Evolutionary conservation across 1,140 invertebrate species (phyloP), one percentile per base, ranked within the genome.

Genomic region (Sitophilus oryzae): DNA sequence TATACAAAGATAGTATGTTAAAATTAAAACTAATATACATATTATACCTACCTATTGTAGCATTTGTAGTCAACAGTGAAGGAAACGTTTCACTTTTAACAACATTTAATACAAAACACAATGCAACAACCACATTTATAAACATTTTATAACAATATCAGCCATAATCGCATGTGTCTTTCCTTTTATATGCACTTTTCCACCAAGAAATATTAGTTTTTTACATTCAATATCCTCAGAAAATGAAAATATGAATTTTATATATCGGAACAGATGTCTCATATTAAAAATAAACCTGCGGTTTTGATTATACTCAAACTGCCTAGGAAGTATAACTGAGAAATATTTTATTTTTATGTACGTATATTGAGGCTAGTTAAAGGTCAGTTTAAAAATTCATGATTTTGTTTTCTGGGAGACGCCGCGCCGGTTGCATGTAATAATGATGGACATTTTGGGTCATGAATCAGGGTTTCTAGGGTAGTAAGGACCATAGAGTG

Each of bases 1-100:
- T n/a, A n/a, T n/a, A n/a, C n/a, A n/a, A n/a, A n/a, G n/a, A n/a
- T n/a, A n/a, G n/a, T n/a, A n/a, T n/a, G n/a, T n/a, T n/a, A n/a
- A n/a, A n/a, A n/a, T n/a, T n/a, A n/a, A n/a, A n/a, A n/a, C n/a
- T n/a, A n/a, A n/a, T 56, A 4, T 37, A 16, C 9, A 16, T 21
- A 37, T 25, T 30, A 6, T 40, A 18, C 71, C 67, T 74, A 86
- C 84, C 83, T 65, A 86, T 75, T 8, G 83, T 81, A 4, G 81
- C 83, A 71, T 87, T 87, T 5, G 80, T 74, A 18, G 79, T 79
- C 0, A 85, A 75, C 48, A 86, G 71, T 0, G 84, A 85, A 3
- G 83, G 83, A 71, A 84, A 84, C 59, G 82, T 81, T 63, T 83
- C 60, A 43, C 41, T 30, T 35, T 48, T 38, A 1, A 47, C 42